These are phyloP conservation scores for Elachura formosa DNA, from an alignment of 2,113 vertebrate species.

Conservation along the genomic window DNA sequence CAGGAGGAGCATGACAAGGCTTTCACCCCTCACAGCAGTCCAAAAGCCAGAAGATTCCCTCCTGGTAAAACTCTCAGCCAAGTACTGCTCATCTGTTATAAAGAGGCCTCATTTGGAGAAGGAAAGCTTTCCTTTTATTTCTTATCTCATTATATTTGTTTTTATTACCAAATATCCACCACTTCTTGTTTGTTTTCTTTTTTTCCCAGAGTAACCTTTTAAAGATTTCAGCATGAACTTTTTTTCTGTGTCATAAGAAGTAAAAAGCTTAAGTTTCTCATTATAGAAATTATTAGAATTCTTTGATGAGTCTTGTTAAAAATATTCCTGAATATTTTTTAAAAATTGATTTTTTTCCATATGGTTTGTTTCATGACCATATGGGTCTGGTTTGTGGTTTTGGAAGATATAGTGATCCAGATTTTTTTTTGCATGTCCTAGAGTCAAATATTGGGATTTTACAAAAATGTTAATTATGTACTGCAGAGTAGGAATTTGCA, in stretches of 20 bases:
- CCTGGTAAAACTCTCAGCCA: background rate
- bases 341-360: background rate
- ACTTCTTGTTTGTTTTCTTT: background rate
- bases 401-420: background rate
- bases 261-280: background rate
- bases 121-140: background rate
- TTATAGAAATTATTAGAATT: background rate
- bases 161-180: background rate
- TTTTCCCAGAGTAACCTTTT: background rate
- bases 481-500: background rate
- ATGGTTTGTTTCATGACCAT: background rate
- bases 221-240: background rate
- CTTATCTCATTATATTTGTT: background rate
- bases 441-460: background rate
- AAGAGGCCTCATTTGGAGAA: background rate
- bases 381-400: conserved; percentile 15
- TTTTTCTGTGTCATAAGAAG: background rate
- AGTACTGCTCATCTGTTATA: background rate
- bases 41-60: background rate
- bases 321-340: conserved; percentile 6
- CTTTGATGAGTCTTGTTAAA: background rate
- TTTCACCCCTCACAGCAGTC: background rate
- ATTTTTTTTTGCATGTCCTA: background rate
- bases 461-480: background rate
- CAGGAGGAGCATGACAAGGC: rapidly evolving